phyloP scores from a whole-genome alignment of 2,888 invertebrate species.

The Synergus umbraculus region DNA sequence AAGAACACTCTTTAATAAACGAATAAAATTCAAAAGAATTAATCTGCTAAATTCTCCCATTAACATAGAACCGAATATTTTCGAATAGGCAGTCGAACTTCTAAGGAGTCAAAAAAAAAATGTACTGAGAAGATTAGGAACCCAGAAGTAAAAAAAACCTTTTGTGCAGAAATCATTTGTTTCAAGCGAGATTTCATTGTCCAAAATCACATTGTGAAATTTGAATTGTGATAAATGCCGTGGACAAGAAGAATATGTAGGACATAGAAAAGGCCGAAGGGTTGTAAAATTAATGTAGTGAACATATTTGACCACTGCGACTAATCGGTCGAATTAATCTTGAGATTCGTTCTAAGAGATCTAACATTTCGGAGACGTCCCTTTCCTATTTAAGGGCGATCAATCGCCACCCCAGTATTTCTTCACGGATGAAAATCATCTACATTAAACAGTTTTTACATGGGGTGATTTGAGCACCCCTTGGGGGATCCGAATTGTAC shows the following conservation, averaged over 20 bases:
- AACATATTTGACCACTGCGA: constrained; percentile 7
- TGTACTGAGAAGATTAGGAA: background rate
- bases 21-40: background rate
- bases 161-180: constrained; percentile 12
- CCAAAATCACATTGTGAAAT: background rate
- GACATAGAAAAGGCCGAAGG: background rate
- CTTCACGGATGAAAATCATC: constrained; percentile 9
- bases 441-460: background rate
- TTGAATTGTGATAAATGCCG: background rate
- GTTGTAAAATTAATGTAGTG: constrained; percentile 26
- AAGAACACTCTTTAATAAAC: background rate
- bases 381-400: background rate
- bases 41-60: no score
- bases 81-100: background rate
- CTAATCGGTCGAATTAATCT: constrained; percentile 28
- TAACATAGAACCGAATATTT: no score
- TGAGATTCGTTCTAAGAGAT: constrained; percentile 1
- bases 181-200: constrained; percentile 9
- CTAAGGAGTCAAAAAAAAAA: background rate
- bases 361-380: background rate
- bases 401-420: constrained; percentile 16
- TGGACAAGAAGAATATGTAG: constrained; percentile 10
- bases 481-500: constrained; percentile 54
- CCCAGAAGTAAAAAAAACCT: background rate
- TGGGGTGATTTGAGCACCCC: constrained; percentile 52